phyloP scores from a whole-genome alignment of 2,113 vertebrate genomes.

The Lophochroa leadbeateri region DNA sequence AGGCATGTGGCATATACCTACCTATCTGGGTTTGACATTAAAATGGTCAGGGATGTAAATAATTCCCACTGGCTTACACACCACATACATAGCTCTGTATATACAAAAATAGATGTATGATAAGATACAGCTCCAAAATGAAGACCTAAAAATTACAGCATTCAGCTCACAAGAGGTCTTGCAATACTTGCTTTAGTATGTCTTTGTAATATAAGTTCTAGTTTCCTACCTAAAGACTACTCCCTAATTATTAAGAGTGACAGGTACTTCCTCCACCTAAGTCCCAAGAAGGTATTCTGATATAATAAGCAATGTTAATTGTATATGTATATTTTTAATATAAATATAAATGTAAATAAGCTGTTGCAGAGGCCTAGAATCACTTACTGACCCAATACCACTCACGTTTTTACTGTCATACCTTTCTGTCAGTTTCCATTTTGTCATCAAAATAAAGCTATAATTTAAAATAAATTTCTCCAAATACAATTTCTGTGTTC shows the following conservation, averaged over 20 bases:
- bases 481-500: constrained; percentile 9
- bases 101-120: not conserved
- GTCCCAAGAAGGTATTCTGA: not conserved
- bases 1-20: not conserved
- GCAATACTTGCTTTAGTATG: not conserved
- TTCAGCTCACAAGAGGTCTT: not conserved
- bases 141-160: not conserved
- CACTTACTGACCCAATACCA: not conserved
- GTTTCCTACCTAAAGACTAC: not conserved
- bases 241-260: not conserved
- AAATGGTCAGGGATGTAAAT: not conserved
- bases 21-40: not conserved
- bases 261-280: not conserved
- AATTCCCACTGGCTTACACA: not conserved
- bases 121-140: not conserved
- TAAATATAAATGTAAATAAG: not conserved
- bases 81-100: not conserved
- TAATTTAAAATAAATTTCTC: not conserved
- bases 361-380: not conserved
- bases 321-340: not conserved
- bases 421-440: constrained; percentile 12
- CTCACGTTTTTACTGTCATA: not conserved
- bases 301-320: not conserved
- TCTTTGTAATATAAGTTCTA: not conserved
- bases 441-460: constrained; percentile 29